Evolutionary conservation across 2,797 vertebrate species (phyloP).

Genomic region (Rhinichthys osculus): DNA sequence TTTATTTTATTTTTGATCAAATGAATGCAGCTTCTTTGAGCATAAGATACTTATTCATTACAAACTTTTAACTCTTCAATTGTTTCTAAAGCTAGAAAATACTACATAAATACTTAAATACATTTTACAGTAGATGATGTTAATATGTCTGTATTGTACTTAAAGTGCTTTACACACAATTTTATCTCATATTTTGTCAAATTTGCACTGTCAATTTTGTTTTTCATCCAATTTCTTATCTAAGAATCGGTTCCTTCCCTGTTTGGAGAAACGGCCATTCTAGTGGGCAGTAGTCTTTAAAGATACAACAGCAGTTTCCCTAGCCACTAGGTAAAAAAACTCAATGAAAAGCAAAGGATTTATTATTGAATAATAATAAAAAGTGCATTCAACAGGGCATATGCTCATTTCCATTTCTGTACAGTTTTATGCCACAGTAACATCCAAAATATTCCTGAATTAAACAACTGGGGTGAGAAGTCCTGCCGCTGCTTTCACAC

Average conservation of each 20-base stretch:
- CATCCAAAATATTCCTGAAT: conserved; percentile 31
- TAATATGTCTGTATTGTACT: background rate
- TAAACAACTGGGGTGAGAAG: conserved; percentile 43
- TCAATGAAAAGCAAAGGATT: background rate
- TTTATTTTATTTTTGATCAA: no score
- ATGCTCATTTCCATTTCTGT: conserved; percentile 21
- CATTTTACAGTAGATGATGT: no score
- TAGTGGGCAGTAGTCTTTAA: background rate
- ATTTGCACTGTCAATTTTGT: background rate
- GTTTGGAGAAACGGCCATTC: background rate
- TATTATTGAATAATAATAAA: background rate
- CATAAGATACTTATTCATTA: no score
- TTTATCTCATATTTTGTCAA: background rate
- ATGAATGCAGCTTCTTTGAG: no score
- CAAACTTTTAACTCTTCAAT: no score
- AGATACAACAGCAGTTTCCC: background rate
- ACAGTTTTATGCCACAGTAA: background rate
- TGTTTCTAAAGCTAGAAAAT: background rate
- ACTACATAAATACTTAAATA: background rate
- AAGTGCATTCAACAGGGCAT: background rate
- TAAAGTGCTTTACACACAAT: background rate
- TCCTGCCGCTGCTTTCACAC: conserved; percentile 40
- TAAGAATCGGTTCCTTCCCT: background rate
- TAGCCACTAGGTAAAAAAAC: background rate
- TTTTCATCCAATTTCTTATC: background rate